Conservation (phyloP, 2,113 vertebrate species). For the Circaetus gallicus region DNA sequence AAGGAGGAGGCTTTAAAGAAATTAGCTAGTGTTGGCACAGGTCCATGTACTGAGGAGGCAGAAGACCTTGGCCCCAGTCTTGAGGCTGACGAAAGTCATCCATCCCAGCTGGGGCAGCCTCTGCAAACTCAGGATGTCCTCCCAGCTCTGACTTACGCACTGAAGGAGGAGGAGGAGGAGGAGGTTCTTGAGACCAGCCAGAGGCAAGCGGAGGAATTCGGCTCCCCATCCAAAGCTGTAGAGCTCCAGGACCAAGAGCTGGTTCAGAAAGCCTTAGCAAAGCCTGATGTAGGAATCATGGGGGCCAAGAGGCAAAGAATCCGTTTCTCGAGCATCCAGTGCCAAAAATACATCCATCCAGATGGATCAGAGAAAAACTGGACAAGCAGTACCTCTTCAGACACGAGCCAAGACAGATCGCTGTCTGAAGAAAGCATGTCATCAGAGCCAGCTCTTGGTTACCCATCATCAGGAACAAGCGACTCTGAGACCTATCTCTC, state of each 20-base stretch:
- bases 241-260: constrained; percentile 65
- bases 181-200: constrained; percentile 32
- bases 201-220: constrained; percentile 26
- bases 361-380: constrained; percentile 76
- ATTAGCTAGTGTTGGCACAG: constrained; percentile 58
- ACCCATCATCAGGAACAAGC: constrained; percentile 31
- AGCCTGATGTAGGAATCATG: constrained; percentile 70
- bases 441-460: constrained; percentile 73
- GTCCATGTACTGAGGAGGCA: constrained; percentile 59
- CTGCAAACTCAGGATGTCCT: constrained; percentile 60
- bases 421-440: constrained; percentile 76
- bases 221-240: not conserved
- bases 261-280: constrained; percentile 54
- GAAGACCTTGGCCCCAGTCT: constrained; percentile 73
- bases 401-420: constrained; percentile 74
- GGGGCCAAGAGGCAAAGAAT: constrained; percentile 87
- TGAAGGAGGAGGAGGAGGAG: constrained; percentile 54
- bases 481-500: constrained; percentile 89
- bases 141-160: not conserved
- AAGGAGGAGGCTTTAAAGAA: constrained; percentile 84
- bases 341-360: constrained; percentile 85
- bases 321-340: constrained; percentile 91
- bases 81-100: constrained; percentile 73
- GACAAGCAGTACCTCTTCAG: constrained; percentile 73
- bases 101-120: constrained; percentile 72